These are phyloP conservation scores for Xestia ashworthii DNA, from an alignment of 2,888 invertebrate genomes.

Conservation along the genomic window DNA sequence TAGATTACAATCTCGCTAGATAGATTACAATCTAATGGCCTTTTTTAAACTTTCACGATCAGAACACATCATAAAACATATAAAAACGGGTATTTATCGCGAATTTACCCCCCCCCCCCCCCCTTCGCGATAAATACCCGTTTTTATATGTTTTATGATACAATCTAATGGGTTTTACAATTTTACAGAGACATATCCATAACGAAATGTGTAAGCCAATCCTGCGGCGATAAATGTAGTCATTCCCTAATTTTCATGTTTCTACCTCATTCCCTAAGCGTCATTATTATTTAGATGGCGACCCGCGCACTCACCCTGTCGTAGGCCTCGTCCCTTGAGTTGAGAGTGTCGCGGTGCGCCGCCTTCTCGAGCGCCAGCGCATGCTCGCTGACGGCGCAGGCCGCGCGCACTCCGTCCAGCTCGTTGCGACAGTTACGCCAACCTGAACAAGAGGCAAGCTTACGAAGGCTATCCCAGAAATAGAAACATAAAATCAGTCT, in stretches of 20 bases:
- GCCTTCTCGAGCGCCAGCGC: constrained; percentile 79
- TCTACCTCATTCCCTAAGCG: neutral
- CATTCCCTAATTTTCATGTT: neutral
- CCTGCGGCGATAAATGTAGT: neutral
- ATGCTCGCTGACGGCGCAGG: constrained; percentile 72
- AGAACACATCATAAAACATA: too few relatives aligned
- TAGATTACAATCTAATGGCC: too few relatives aligned
- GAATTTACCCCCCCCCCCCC: too few relatives aligned
- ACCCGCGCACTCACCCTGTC: constrained; percentile 66
- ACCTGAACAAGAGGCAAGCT: constrained; percentile 65
- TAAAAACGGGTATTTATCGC: too few relatives aligned
- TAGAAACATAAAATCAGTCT: neutral
- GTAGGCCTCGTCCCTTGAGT: constrained; percentile 76
- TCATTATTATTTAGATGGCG: neutral
- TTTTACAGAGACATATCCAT: neutral
- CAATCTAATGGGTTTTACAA: too few relatives aligned
- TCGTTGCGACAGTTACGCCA: constrained; percentile 87
- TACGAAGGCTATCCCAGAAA: neutral
- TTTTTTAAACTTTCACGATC: too few relatives aligned
- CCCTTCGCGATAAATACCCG: too few relatives aligned
- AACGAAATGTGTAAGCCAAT: neutral
- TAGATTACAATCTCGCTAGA: too few relatives aligned
- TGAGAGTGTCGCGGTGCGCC: constrained; percentile 74
- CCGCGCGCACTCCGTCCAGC: constrained; percentile 78
- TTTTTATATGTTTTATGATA: too few relatives aligned